Evolutionary conservation across 1,140 invertebrate species (phyloP).

Genomic region (Tetraneura akinire): DNA sequence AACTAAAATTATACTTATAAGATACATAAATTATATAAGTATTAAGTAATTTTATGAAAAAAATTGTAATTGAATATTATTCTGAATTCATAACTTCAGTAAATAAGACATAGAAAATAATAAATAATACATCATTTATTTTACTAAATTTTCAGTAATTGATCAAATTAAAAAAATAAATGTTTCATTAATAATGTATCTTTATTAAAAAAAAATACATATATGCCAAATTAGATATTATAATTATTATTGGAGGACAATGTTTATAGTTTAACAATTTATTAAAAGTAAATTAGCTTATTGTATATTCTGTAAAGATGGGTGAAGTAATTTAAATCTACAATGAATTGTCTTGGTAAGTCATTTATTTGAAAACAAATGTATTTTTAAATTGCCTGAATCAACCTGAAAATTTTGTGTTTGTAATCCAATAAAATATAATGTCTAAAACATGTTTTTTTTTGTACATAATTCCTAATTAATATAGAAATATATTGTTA

Average conservation of each 20-base stretch:
- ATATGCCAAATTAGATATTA: neutral
- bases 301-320: neutral
- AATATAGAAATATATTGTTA: neutral
- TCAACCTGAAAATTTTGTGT: neutral
- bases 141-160: no score
- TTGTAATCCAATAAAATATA: neutral
- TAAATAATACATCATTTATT: no score
- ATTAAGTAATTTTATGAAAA: no score
- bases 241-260: neutral
- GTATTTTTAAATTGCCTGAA: neutral
- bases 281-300: neutral
- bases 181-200: no score
- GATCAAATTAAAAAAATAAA: constrained; percentile 27
- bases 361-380: neutral
- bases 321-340: neutral
- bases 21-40: no score
- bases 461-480: constrained; percentile 28
- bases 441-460: constrained; percentile 37
- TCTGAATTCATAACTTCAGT: no score
- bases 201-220: constrained; percentile 11
- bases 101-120: no score
- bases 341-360: constrained; percentile 20
- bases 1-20: no score
- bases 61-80: no score
- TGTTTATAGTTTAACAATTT: neutral